These are phyloP conservation scores for Entosphenus tridentatus DNA, from an alignment of 2,113 vertebrate genomes.

Conservation along the genomic window DNA sequence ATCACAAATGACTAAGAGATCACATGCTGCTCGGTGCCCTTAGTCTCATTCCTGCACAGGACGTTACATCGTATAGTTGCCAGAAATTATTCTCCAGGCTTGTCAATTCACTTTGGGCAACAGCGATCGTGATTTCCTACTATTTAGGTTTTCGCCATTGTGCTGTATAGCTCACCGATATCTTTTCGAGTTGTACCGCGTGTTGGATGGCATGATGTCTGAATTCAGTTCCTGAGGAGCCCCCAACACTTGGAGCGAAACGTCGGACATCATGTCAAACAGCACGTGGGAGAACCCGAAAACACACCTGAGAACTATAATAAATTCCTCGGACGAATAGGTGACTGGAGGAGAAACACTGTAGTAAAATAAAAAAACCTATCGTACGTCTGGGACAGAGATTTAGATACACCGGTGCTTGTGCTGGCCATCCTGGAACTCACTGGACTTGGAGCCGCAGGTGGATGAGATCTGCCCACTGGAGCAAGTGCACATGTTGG, in stretches of 20 bases:
- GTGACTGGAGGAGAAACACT: not conserved
- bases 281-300: not conserved
- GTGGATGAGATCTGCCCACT: slow-evolving; percentile 56
- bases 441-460: slow-evolving; percentile 28
- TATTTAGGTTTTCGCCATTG: too few species aligned
- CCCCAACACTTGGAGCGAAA: not conserved
- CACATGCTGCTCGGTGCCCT: too few species aligned
- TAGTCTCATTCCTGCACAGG: too few species aligned
- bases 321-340: not conserved
- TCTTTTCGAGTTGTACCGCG: too few species aligned
- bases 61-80: too few species aligned
- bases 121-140: too few species aligned
- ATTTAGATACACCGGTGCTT: not conserved
- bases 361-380: not conserved
- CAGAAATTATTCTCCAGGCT: too few species aligned
- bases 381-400: not conserved
- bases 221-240: too few species aligned
- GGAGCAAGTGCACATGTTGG: slow-evolving; percentile 74
- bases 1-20: too few species aligned
- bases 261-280: not conserved
- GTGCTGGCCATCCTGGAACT: not conserved
- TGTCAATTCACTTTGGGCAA: too few species aligned
- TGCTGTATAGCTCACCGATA: too few species aligned
- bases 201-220: too few species aligned
- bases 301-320: not conserved